Evolutionary conservation across 1,140 invertebrate genomes (phyloP).

Genomic region (Temnothorax nylanderi): DNA sequence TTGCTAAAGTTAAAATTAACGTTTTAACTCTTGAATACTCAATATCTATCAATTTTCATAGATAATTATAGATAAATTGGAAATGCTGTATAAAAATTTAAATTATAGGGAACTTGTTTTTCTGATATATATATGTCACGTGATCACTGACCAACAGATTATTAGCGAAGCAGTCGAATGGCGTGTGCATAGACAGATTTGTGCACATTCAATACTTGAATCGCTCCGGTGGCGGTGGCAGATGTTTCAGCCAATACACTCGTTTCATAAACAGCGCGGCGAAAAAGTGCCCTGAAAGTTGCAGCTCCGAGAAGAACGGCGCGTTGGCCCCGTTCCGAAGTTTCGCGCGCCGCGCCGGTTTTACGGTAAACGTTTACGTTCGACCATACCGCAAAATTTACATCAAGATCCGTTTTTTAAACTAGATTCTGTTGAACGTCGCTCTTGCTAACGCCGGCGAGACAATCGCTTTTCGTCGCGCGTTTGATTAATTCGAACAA

Average conservation of each 20-base stretch:
- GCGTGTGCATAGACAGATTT: neutral
- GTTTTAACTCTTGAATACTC: neutral
- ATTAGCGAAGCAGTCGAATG: neutral
- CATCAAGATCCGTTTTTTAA: conserved; percentile 37
- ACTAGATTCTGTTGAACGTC: conserved; percentile 25
- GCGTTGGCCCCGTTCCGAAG: conserved; percentile 28
- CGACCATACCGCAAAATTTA: conserved; percentile 42
- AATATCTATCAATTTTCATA: neutral
- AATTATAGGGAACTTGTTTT: neutral
- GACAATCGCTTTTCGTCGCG: neutral
- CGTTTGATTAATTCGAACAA: conserved; percentile 27
- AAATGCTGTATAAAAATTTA: neutral
- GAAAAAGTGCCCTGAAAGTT: conserved; percentile 32
- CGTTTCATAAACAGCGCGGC: conserved; percentile 39
- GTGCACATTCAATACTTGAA: neutral
- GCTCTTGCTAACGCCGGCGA: neutral
- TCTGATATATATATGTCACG: neutral
- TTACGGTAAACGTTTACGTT: conserved; percentile 36
- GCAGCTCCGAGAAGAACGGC: conserved; percentile 18
- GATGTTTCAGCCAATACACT: conserved; percentile 26
- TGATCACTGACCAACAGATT: neutral
- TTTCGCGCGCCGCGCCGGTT: conserved; percentile 32
- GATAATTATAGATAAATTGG: neutral
- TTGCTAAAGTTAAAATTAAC: neutral
- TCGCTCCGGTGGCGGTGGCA: neutral